These are phyloP conservation scores for Heliconius sara DNA, from an alignment of 2,888 invertebrate species.

Conservation along the genomic window DNA sequence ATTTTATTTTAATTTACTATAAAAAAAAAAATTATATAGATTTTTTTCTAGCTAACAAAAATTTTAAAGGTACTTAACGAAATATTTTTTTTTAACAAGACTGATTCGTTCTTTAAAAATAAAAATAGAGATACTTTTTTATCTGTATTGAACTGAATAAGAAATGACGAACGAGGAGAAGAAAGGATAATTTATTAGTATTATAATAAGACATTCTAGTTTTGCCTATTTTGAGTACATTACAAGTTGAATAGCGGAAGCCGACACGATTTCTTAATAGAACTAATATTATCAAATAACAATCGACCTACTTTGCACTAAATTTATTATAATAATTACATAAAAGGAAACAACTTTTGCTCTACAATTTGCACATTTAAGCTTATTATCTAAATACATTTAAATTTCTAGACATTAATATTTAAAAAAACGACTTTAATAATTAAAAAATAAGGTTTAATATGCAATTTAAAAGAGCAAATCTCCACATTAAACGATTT, in stretches of 20 bases:
- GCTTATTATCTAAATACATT: slow-evolving; percentile 44
- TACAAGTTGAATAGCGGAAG: too few species aligned
- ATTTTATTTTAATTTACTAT: too few species aligned
- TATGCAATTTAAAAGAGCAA: background rate
- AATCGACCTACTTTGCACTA: background rate
- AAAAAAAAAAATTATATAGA: background rate
- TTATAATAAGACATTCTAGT: background rate
- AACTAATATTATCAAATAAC: background rate
- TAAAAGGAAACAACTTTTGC: slow-evolving; percentile 24
- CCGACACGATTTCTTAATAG: background rate
- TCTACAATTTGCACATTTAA: slow-evolving; percentile 31
- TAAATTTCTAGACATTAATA: slow-evolving; percentile 6
- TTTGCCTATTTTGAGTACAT: background rate
- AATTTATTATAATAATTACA: slow-evolving; percentile 15
- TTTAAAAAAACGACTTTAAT: background rate
- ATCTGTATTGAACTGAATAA: too few species aligned
- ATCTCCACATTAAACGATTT: slow-evolving; percentile 62
- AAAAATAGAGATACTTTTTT: too few species aligned
- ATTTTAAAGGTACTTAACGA: background rate
- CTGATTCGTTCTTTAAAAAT: too few species aligned
- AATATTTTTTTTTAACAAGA: too few species aligned
- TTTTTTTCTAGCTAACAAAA: background rate
- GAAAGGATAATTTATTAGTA: too few species aligned
- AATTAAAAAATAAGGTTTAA: background rate
- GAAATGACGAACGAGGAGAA: too few species aligned